phyloP scores from a whole-genome alignment of 1,140 invertebrate genomes.

The Drosophila ercepeae region DNA sequence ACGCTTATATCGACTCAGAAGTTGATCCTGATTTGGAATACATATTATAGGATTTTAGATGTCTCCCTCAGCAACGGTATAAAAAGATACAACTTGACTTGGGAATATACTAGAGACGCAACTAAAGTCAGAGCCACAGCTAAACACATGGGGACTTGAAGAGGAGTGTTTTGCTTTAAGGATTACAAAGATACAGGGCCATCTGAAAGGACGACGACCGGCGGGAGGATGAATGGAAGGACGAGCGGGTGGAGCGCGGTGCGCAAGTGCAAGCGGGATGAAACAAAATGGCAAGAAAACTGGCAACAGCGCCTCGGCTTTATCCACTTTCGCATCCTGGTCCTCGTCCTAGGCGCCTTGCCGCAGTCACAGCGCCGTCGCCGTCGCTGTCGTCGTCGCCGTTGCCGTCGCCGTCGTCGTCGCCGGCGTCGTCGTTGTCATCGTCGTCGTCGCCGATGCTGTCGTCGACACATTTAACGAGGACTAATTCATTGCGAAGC shows the following conservation, averaged over 20 bases:
- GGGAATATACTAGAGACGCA: neutral
- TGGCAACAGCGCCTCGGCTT: constrained; percentile 60
- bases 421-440: neutral
- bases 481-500: constrained; percentile 79
- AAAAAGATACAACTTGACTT: no score
- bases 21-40: no score
- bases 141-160: constrained; percentile 58
- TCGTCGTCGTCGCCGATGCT: constrained; percentile 5
- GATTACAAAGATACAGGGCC: constrained; percentile 27
- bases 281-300: constrained; percentile 61
- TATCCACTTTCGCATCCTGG: no score
- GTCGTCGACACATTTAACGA: constrained; percentile 76
- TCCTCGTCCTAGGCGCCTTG: neutral
- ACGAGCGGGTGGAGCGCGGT: constrained; percentile 1
- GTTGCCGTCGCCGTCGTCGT: neutral
- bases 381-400: neutral
- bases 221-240: neutral
- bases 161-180: constrained; percentile 76
- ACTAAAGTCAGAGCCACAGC: constrained; percentile 29
- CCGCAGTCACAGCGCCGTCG: constrained; percentile 1
- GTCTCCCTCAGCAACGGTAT: no score
- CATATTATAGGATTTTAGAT: no score
- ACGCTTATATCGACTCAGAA: no score
- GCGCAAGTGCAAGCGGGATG: constrained; percentile 41
- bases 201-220: neutral